phyloP scores from a whole-genome alignment of 2,113 vertebrate species.

The Carassius auratus region DNA sequence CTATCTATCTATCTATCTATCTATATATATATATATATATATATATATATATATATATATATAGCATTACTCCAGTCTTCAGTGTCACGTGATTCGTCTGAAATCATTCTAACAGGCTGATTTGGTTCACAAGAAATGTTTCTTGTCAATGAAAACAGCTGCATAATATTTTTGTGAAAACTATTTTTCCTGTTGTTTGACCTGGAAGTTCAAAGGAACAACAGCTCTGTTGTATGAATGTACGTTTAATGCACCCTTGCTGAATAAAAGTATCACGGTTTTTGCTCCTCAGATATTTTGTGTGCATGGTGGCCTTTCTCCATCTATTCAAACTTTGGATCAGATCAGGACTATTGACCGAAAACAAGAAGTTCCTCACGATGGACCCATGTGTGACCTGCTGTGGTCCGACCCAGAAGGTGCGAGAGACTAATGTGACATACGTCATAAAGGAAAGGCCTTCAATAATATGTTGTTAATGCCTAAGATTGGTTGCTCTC shows the following conservation, averaged over 20 bases:
- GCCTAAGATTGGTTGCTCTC: not conserved
- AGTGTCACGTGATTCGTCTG: too few species aligned
- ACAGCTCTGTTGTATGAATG: not conserved
- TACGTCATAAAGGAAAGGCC: not conserved
- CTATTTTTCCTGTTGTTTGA: not conserved
- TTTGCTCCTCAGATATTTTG: slow-evolving; percentile 77
- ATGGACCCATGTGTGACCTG: slow-evolving; percentile 95
- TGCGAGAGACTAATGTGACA: slow-evolving; percentile 56
- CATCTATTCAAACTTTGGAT: slow-evolving; percentile 94
- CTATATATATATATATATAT: too few species aligned
- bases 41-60: too few species aligned
- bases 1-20: too few species aligned
- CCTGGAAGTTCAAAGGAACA: not conserved
- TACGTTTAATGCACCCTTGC: not conserved
- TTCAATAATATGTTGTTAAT: not conserved
- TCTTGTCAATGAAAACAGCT: too few species aligned
- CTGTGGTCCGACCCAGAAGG: slow-evolving; percentile 97
- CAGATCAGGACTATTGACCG: slow-evolving; percentile 95
- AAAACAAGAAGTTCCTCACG: slow-evolving; percentile 73
- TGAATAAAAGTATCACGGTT: not conserved
- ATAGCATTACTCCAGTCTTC: not conserved
- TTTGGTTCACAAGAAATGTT: too few species aligned
- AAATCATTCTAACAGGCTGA: too few species aligned
- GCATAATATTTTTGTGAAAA: too few species aligned
- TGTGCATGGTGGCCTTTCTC: slow-evolving; percentile 92